Conservation (phyloP, 2,888 invertebrate genomes). For the Mesochorus sp. region DNA sequence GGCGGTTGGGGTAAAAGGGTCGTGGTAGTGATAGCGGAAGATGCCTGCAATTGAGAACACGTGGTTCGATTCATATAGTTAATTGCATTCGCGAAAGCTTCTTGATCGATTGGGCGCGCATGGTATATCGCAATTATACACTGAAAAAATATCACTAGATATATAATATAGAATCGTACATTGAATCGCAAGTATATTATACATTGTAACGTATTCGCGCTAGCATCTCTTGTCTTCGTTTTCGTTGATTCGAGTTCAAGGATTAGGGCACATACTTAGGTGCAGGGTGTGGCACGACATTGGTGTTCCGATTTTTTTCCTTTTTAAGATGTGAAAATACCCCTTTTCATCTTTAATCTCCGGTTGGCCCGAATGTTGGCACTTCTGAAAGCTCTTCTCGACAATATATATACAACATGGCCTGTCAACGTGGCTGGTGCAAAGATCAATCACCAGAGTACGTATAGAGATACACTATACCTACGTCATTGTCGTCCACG, state of each 20-base stretch:
- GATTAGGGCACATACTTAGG: not conserved
- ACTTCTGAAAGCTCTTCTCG: constrained; percentile 59
- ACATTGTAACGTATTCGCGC: not conserved
- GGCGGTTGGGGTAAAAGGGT: not conserved
- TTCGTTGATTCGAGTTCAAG: not conserved
- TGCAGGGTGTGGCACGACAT: constrained; percentile 1
- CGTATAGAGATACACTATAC: constrained; percentile 35
- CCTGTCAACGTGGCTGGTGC: constrained; percentile 59
- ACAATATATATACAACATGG: constrained; percentile 18
- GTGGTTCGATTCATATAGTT: constrained; percentile 30
- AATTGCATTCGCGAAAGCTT: constrained; percentile 39
- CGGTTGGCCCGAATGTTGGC: constrained; percentile 69
- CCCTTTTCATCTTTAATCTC: constrained; percentile 70
- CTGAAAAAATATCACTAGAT: too few relatives aligned
- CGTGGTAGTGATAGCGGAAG: not conserved
- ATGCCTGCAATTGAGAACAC: constrained; percentile 32
- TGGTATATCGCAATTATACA: constrained; percentile 18
- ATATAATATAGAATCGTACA: too few relatives aligned
- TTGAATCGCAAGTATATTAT: not conserved
- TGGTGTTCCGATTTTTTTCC: not conserved
- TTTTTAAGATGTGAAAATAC: constrained; percentile 43
- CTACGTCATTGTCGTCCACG: constrained; percentile 17
- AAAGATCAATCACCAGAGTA: constrained; percentile 75
- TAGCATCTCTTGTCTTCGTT: not conserved
- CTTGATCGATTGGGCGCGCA: constrained; percentile 17